Conservation (phyloP, 1,140 invertebrate genomes). For the Ostrea denselamellosa region DNA sequence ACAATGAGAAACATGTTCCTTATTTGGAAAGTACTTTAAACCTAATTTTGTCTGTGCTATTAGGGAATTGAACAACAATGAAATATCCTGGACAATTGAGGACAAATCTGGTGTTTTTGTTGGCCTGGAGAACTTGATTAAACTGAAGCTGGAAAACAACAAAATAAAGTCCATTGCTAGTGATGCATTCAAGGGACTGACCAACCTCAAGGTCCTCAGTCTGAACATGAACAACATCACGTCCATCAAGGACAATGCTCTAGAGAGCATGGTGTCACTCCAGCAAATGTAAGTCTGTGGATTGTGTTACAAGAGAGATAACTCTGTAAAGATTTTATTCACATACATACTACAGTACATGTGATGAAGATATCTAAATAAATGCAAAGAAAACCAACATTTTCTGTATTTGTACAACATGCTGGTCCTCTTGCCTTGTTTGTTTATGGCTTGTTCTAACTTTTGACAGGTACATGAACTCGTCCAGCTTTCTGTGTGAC, state of each 20-base stretch:
- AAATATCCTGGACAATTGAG: slow-evolving; percentile 93
- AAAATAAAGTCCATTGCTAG: slow-evolving; percentile 92
- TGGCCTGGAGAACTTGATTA: slow-evolving; percentile 85
- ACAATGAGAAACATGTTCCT: too few relatives aligned
- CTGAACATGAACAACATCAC: slow-evolving; percentile 69
- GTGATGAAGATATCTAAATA: too few relatives aligned
- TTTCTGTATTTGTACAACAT: too few relatives aligned
- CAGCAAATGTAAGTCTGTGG: slow-evolving; percentile 76
- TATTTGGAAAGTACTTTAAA: background rate
- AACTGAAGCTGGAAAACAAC: slow-evolving; percentile 88
- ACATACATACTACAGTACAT: too few relatives aligned
- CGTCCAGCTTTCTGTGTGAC: slow-evolving; percentile 89
- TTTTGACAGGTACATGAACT: slow-evolving; percentile 83
- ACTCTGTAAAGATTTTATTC: background rate
- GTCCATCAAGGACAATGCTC: slow-evolving; percentile 66
- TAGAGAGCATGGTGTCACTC: slow-evolving; percentile 69
- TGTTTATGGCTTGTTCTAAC: background rate
- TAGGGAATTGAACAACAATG: slow-evolving; percentile 89
- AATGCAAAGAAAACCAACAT: too few relatives aligned
- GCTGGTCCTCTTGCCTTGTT: too few relatives aligned
- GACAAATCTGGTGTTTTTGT: slow-evolving; percentile 89
- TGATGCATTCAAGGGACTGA: slow-evolving; percentile 87
- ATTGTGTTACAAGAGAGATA: background rate
- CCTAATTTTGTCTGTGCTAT: slow-evolving; percentile 53
- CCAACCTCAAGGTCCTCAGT: slow-evolving; percentile 60